Percentiles rank a stretch among this genome's conserved stretches.
These are phyloP conservation scores for Phrynocephalus forsythii DNA, from an alignment of 2,797 vertebrate genomes.

Conservation along the genomic window DNA sequence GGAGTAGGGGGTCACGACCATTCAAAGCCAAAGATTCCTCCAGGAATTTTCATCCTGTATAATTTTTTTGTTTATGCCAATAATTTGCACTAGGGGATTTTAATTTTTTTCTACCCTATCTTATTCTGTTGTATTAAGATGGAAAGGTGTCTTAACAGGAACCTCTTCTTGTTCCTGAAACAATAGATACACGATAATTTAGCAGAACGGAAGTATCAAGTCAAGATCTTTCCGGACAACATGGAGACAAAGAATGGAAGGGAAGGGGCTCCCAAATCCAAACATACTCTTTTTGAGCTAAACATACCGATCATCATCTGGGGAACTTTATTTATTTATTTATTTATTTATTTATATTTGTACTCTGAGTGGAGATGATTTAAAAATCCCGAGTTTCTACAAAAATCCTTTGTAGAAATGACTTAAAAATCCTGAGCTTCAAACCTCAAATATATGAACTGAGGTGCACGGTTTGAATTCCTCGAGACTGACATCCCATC, in stretches of 20 bases:
- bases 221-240: not conserved
- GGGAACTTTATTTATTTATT: too few species aligned
- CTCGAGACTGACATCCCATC: slow-evolving; percentile 77
- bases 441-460: slow-evolving; percentile 38
- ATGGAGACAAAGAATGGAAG: not conserved
- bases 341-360: too few species aligned
- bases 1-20: too few species aligned
- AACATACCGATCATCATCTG: not conserved
- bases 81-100: too few species aligned
- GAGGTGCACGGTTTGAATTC: slow-evolving; percentile 65
- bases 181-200: not conserved
- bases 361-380: too few species aligned
- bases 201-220: not conserved
- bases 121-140: not conserved
- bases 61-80: too few species aligned
- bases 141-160: not conserved
- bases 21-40: too few species aligned
- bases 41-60: too few species aligned
- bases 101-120: too few species aligned
- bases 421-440: slow-evolving; percentile 41
- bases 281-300: too few species aligned
- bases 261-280: too few species aligned
- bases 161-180: not conserved
- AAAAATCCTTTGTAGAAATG: slow-evolving; percentile 36
- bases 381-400: not conserved